Conservation (phyloP, 1,140 invertebrate species). For the Ylistrum balloti region DNA sequence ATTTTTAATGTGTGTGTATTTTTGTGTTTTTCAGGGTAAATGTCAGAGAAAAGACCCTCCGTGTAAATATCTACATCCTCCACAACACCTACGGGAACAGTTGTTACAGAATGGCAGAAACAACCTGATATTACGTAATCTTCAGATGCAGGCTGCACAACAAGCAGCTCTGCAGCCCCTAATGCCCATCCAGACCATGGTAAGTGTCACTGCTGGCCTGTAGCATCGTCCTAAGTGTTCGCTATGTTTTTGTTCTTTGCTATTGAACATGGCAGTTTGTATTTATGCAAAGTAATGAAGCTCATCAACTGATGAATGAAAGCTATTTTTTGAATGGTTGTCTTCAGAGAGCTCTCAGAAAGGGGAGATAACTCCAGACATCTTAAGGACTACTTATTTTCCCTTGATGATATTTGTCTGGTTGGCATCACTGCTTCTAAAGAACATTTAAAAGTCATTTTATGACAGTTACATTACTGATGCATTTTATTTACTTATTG, state of each 20-base stretch:
- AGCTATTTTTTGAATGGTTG: slow-evolving; percentile 28
- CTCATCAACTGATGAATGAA: slow-evolving; percentile 9
- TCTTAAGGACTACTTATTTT: neutral
- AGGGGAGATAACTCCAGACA: neutral
- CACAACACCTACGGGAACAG: slow-evolving; percentile 99
- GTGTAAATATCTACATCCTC: slow-evolving; percentile 99
- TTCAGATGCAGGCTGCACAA: slow-evolving; percentile 78
- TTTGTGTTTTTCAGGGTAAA: slow-evolving; percentile 90
- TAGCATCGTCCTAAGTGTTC: neutral
- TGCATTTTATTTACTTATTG: too few species aligned
- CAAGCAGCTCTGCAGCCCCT: slow-evolving; percentile 68
- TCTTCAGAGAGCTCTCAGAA: neutral
- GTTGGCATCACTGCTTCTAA: neutral
- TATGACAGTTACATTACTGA: too few species aligned
- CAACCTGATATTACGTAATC: slow-evolving; percentile 92
- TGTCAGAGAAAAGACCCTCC: slow-evolving; percentile 99
- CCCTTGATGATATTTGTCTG: neutral
- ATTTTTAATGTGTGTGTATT: neutral
- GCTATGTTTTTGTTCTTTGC: neutral
- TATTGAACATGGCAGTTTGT: slow-evolving; percentile 26
- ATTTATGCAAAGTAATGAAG: slow-evolving; percentile 36
- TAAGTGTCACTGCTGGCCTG: slow-evolving; percentile 49
- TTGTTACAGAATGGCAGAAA: slow-evolving; percentile 99
- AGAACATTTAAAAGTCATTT: too few species aligned
- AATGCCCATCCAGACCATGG: slow-evolving; percentile 52